These are phyloP conservation scores for Ceraclea dissimilis DNA, from an alignment of 2,888 invertebrate species.

Conservation along the genomic window DNA sequence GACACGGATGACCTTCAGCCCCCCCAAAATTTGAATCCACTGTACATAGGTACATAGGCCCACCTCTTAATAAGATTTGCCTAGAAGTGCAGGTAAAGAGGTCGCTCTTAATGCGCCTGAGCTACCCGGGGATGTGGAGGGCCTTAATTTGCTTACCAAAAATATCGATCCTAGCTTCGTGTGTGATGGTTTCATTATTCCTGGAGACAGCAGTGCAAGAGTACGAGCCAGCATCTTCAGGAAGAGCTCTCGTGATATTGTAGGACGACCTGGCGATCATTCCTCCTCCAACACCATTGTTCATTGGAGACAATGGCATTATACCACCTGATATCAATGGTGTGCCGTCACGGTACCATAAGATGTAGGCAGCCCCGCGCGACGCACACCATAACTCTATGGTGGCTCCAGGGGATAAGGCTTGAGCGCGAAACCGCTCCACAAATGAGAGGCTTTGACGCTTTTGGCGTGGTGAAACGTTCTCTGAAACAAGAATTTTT, in stretches of 20 bases:
- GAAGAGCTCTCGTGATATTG: slow-evolving; percentile 18
- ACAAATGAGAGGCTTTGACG: slow-evolving; percentile 11
- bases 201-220: slow-evolving; percentile 20
- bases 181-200: slow-evolving; percentile 38
- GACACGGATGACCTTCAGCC: too few species aligned
- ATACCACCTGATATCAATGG: slow-evolving; percentile 5
- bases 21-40: too few species aligned
- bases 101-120: too few species aligned
- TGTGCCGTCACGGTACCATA: slow-evolving; percentile 20
- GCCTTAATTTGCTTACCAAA: too few species aligned
- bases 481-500: slow-evolving; percentile 5
- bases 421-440: slow-evolving; percentile 19
- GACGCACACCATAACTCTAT: slow-evolving; percentile 17
- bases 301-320: neutral
- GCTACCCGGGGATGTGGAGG: too few species aligned
- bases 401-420: slow-evolving; percentile 13
- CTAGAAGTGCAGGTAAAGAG: too few species aligned
- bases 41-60: too few species aligned
- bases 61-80: too few species aligned
- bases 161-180: slow-evolving; percentile 59
- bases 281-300: neutral
- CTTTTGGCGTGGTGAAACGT: neutral
- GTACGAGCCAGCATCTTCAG: slow-evolving; percentile 23
- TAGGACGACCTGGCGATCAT: slow-evolving; percentile 6
- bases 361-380: slow-evolving; percentile 13